Evolutionary conservation across 2,797 vertebrate genomes (phyloP), one percentile per base, ranked within the genome.

Genomic region (Catostomus latipinnis): DNA sequence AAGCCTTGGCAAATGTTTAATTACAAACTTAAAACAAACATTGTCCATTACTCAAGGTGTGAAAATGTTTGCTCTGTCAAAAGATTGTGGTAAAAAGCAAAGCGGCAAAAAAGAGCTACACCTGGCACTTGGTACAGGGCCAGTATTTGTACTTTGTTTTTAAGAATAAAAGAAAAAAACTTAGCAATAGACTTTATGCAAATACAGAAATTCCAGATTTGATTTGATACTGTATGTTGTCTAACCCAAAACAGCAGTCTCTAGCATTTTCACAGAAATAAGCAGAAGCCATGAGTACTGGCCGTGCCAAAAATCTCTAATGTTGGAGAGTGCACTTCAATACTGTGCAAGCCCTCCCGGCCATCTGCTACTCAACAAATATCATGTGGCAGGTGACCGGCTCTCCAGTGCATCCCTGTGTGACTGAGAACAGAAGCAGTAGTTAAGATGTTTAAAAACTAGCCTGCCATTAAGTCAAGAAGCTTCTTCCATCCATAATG

Each of bases 221-320:
- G 43, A 63, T 74, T 34, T 34, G 34, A 60, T 66, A 61, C n/a
- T 66, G n/a, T 48, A 6, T 66, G 14, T 10, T 46, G 13, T 43
- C 53, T 76, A 10, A 4, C 4, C 10, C 60, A 66, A 75, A 75
- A 65, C 56, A 56, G 12, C 13, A 43, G 43, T 8, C 60, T 43
- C 71, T 73, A 43, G 61, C 14, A 4, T 65, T 76, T 75, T 54
- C 5, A 6, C 62, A 56, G 11, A 76, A 67, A 53, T 71, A 46
- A 49, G 16, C 63, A 65, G 43, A 13, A 69, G 34, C 53, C 52
- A 75, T 60, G 71, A 60, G 14, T 43, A 48, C 16, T 22, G 11
- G 56, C 57, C 13, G n/a, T 74, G 73, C 73, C 61, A 75, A 45
- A 66, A 48, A 54, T 66, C 73, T 56, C 61, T 75, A 6, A 6